Evolutionary conservation across 2,113 vertebrate species (phyloP), one percentile per base, ranked within the genome.

Genomic region (Gallinago paraguaiae): DNA sequence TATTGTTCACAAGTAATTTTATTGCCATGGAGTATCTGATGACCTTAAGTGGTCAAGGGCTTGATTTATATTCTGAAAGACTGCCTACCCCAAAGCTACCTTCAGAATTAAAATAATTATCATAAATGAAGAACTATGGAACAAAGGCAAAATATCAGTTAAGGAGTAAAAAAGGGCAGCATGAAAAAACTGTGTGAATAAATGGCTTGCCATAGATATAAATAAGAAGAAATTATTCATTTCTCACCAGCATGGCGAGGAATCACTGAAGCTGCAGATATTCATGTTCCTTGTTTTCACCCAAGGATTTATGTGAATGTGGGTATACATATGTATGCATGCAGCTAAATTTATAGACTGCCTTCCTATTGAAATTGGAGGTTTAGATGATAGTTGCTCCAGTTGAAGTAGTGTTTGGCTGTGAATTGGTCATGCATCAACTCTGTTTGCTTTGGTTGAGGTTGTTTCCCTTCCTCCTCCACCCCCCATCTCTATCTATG

Each of bases 241-340:
- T 60, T 69, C 57, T 90, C 41, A 22, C 76, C 41, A 70, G 48
- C 41, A 81, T 61, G 25, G 70, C 2, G 17, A 74, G 61, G 69
- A 94, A 45, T 74, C 83, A 82, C 61, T 82, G 86, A 71, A 92
- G 74, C 86, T 92, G 75, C 70, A 83, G 72, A 79, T 87, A 87
- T 39, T 59, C 25, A 30, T 33, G 45, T 65, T 92, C 51, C 51
- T 88, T 68, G 25, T 80, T 88, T 59, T 76, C 50, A 53, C 11
- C 4, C 27, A 30, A 82, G 50, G 67, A 85, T 82, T 94, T 92
- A 86, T 86, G 65, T 93, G 81, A 59, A 53, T 89, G 48, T 84
- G 60, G 50, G 61, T 75, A 75, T 91, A 72, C 56, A 67, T 90
- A 60, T 53, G 39, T 87, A 93, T 67, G 37, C 19, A 15, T 25